Percentiles rank a stretch among this genome's conserved stretches.
phyloP scores from a whole-genome alignment of 2,113 vertebrate species.

The Centrocercus urophasianus region DNA sequence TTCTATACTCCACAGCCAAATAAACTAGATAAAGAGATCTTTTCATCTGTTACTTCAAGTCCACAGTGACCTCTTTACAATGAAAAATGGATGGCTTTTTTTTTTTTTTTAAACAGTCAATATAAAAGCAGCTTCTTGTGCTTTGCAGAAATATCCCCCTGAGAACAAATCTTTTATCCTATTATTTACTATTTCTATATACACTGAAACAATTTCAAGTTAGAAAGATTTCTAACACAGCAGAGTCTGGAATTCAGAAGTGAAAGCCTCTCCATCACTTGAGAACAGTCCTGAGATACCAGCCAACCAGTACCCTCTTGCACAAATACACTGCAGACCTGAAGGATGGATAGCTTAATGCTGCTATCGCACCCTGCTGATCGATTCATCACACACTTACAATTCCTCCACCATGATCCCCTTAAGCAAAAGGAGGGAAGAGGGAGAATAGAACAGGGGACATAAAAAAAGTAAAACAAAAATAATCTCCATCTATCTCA shows the following conservation, averaged over 20 bases:
- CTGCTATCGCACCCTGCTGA: constrained; percentile 45
- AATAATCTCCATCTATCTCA: constrained; percentile 25
- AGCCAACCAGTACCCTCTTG: background rate
- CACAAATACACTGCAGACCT: constrained; percentile 34
- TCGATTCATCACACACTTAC: constrained; percentile 41
- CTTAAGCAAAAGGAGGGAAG: constrained; percentile 39
- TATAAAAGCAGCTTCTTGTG: constrained; percentile 58
- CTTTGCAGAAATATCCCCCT: constrained; percentile 46
- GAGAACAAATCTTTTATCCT: constrained; percentile 62
- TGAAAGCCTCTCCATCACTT: constrained; percentile 53
- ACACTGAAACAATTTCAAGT: constrained; percentile 43
- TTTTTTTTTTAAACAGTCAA: constrained; percentile 43
- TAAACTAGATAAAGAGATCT: constrained; percentile 29
- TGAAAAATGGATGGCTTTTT: constrained; percentile 52
- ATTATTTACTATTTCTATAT: constrained; percentile 67
- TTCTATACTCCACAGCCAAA: background rate
- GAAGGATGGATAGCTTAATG: constrained; percentile 52
- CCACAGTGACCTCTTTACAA: constrained; percentile 55
- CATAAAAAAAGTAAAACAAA: constrained; percentile 56
- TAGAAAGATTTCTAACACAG: constrained; percentile 52
- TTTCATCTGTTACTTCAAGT: constrained; percentile 48
- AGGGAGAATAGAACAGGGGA: background rate
- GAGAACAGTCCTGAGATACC: constrained; percentile 6
- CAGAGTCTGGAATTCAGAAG: background rate
- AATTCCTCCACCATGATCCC: constrained; percentile 27